Evolutionary conservation across 2,113 vertebrate genomes (phyloP).

Genomic region (Menidia beryllina): DNA sequence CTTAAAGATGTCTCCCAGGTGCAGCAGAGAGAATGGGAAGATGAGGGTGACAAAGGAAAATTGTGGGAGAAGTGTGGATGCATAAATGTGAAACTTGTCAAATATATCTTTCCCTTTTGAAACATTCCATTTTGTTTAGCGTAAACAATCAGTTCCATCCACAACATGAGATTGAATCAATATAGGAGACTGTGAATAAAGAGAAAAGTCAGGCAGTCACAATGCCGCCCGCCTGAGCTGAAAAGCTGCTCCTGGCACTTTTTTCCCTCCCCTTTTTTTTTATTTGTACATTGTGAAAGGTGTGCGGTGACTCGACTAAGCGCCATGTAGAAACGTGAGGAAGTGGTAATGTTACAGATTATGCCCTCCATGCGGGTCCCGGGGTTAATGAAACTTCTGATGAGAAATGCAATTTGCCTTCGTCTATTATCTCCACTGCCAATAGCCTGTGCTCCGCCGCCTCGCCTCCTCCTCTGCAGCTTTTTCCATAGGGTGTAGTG

Average conservation of each 20-base stretch:
- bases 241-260: constrained; percentile 32
- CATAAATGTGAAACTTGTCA: constrained; percentile 27
- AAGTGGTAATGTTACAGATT: constrained; percentile 85
- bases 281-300: constrained; percentile 67
- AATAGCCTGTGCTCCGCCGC: constrained; percentile 66
- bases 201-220: constrained; percentile 10
- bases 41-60: constrained; percentile 5
- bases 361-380: constrained; percentile 78
- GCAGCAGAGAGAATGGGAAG: constrained; percentile 30
- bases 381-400: constrained; percentile 87
- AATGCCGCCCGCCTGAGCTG: constrained; percentile 28
- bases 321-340: constrained; percentile 72
- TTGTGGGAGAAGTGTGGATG: constrained; percentile 8
- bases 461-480: constrained; percentile 49
- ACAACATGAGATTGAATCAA: constrained; percentile 34
- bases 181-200: constrained; percentile 19
- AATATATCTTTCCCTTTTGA: constrained; percentile 17
- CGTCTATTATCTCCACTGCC: constrained; percentile 81
- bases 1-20: constrained; percentile 65
- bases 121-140: constrained; percentile 27
- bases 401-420: constrained; percentile 84
- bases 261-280: constrained; percentile 1
- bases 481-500: constrained; percentile 65
- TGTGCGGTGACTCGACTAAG: constrained; percentile 63
- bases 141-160: constrained; percentile 22